Base-by-base conservation (phyloP, 1,140 invertebrate species). In the Argopecten irradians region DNA sequence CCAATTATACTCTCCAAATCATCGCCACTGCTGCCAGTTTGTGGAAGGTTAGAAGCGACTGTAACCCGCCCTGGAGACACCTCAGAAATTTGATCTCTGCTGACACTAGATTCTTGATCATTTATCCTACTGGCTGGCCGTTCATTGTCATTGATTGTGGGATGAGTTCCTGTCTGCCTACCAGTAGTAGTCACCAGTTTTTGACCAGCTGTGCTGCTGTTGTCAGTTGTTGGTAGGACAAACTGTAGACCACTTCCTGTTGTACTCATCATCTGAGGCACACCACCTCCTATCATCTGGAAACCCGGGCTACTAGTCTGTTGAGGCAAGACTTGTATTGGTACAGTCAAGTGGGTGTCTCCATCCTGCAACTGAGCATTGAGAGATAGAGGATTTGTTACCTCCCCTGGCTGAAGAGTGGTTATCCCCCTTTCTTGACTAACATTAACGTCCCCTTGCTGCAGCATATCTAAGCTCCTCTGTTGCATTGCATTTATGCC, bases 281-380 rank as follows among this genome's bases (percentile, higher is more conserved):
- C 55, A 71, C 55, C 55, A 71, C 55, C 55, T 71, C 43, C 43
- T 11, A 71, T 71, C 55, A 71, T 71, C 55, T 71, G 55, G 55
- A 71, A 71, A 71, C 16, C 28, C 55, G n/a, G 55, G 28, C 16
- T 46, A 19, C 43, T 19, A 46, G 43, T 71, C 22, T 71, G 55
- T 71, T 71, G 55, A 16, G 22, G 55, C 55, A 71, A 71, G 8
- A 71, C 28, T 71, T 71, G 55, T 71, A 71, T 71, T n/a, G 55
- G 55, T 71, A 71, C n/a, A 16, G 14, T 71, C n/a, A 71, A 28
- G n/a, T 71, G 55, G n/a, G 55, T 71, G 13, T 71, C 55, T 8
- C 55, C 55, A 28, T 71, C 55, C 55, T 71, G 55, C 13, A 71
- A 71, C 55, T 71, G 55, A n/a, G 55, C 55, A 71, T 28, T 71